These are phyloP conservation scores for Deroptyus accipitrinus DNA, from an alignment of 2,113 vertebrate genomes.

Conservation along the genomic window DNA sequence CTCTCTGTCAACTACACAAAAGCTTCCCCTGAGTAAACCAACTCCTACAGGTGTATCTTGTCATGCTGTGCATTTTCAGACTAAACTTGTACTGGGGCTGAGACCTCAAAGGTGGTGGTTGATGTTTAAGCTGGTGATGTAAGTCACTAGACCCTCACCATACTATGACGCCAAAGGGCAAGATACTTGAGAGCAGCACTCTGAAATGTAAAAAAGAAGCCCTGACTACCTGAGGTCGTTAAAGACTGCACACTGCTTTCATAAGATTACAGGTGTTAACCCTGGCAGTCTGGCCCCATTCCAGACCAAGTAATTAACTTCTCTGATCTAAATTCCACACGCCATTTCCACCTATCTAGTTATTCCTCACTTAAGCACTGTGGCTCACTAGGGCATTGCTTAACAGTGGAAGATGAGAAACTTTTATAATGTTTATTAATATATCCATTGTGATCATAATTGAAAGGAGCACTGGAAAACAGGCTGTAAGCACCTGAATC, in stretches of 20 bases:
- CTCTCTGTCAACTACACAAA: background rate
- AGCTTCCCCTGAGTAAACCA: background rate
- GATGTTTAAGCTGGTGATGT: background rate
- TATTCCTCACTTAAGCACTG: background rate
- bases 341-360: background rate
- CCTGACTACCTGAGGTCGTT: rapidly evolving
- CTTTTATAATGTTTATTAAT: background rate
- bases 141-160: background rate
- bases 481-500: background rate
- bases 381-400: background rate
- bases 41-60: background rate
- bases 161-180: background rate
- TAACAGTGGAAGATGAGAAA: background rate
- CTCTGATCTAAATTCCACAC: background rate
- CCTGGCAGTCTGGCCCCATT: background rate
- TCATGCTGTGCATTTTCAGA: background rate
- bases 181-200: background rate
- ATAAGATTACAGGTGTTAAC: background rate
- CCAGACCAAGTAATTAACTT: background rate
- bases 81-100: background rate
- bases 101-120: background rate
- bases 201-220: background rate
- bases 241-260: background rate
- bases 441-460: background rate
- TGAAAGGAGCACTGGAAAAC: background rate